phyloP scores from a whole-genome alignment of 2,888 invertebrate species.

The Rhopalosiphum nymphaeae region DNA sequence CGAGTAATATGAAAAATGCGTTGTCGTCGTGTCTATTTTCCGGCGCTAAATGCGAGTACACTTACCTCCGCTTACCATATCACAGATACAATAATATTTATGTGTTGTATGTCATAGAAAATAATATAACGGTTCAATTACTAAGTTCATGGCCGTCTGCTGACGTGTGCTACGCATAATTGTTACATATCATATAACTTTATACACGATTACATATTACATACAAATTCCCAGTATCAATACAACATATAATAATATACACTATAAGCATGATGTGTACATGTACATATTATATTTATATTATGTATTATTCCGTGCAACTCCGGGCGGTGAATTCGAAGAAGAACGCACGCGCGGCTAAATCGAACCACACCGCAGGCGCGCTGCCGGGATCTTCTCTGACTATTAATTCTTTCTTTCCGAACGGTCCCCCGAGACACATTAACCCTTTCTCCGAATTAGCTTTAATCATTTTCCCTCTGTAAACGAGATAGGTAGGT shows the following conservation, averaged over 20 bases:
- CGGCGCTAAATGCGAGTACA: not conserved
- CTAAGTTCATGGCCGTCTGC: not conserved
- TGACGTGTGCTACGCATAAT: too few relatives aligned
- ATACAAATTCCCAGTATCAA: too few relatives aligned
- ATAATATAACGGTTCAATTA: not conserved
- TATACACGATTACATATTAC: too few relatives aligned
- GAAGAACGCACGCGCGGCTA: not conserved
- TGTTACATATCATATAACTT: too few relatives aligned
- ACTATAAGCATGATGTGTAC: too few relatives aligned
- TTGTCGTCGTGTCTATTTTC: not conserved
- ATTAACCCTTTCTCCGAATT: constrained; percentile 6
- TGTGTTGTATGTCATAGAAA: not conserved
- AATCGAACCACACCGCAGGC: not conserved
- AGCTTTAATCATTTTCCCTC: constrained; percentile 18
- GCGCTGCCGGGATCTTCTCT: not conserved
- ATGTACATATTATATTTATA: too few relatives aligned
- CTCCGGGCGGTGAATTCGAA: not conserved
- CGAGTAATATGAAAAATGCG: not conserved
- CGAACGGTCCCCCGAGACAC: not conserved
- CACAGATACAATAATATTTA: not conserved
- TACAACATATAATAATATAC: too few relatives aligned
- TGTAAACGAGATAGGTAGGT: not conserved
- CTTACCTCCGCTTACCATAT: not conserved
- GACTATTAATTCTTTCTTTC: not conserved
- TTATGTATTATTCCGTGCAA: not conserved